Percentiles rank a stretch among this genome's conserved stretches.
These are phyloP conservation scores for Oreochromis mossambicus DNA, from an alignment of 2,797 vertebrate species.

Conservation along the genomic window DNA sequence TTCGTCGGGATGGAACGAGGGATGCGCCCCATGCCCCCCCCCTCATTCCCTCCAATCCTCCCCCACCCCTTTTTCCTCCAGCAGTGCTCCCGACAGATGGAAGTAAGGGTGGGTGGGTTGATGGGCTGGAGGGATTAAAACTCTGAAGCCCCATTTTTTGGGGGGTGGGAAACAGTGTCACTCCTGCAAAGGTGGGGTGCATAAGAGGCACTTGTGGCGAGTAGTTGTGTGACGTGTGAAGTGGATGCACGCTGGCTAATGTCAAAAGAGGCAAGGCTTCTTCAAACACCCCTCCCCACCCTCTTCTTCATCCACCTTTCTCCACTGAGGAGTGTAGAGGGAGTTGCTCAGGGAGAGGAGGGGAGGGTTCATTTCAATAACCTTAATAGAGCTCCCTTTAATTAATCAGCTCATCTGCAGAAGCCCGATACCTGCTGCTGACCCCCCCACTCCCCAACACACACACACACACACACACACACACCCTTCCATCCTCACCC, in stretches of 20 bases:
- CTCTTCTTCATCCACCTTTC: constrained; percentile 55
- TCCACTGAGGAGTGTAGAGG: constrained; percentile 51
- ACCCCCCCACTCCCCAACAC: neutral
- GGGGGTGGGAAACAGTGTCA: constrained; percentile 60
- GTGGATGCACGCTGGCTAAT: constrained; percentile 59
- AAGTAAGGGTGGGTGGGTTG: constrained; percentile 67
- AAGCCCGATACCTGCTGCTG: constrained; percentile 75
- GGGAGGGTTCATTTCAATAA: constrained; percentile 66
- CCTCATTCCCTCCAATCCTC: neutral
- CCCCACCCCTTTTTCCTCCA: constrained; percentile 52
- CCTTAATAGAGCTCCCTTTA: constrained; percentile 78
- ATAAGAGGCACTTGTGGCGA: constrained; percentile 64
- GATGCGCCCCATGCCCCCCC: constrained; percentile 60
- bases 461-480: neutral
- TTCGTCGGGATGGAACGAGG: constrained; percentile 76
- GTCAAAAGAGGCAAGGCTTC: constrained; percentile 65
- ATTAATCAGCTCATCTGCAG: constrained; percentile 79
- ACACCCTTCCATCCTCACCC: constrained; percentile 32
- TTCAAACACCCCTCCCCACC: constrained; percentile 11
- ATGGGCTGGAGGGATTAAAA: constrained; percentile 73
- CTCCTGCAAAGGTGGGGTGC: constrained; percentile 51
- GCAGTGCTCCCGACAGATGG: constrained; percentile 79
- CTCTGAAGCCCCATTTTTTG: constrained; percentile 65
- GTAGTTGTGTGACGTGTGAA: constrained; percentile 46
- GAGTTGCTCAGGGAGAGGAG: neutral